A percentile compares a stretch with the other conserved stretches of the same genome.
Conservation (phyloP, 2,888 invertebrate genomes). For the Aphodius sticticus region DNA sequence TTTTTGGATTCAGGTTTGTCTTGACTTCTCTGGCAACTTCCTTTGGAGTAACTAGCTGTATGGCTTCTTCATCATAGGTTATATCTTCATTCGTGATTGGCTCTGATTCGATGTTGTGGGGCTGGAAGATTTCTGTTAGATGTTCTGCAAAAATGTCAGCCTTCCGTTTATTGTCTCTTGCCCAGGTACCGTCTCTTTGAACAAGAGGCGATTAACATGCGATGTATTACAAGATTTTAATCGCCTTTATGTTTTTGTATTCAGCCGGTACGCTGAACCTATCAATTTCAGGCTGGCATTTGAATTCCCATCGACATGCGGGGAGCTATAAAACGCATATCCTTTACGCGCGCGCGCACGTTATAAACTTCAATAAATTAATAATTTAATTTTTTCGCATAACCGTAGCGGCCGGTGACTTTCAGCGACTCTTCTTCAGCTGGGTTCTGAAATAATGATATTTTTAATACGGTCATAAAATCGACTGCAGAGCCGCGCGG, state of each 20-base stretch:
- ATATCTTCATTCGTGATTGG: too few relatives aligned
- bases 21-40: too few relatives aligned
- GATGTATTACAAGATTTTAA: neutral
- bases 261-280: neutral
- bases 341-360: too few relatives aligned
- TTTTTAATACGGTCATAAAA: slow-evolving; percentile 37
- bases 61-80: too few relatives aligned
- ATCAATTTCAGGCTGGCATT: slow-evolving; percentile 4
- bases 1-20: too few relatives aligned
- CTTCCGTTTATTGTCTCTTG: too few relatives aligned
- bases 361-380: neutral
- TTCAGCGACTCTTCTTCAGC: slow-evolving; percentile 4
- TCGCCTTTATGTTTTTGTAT: neutral
- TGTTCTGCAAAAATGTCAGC: too few relatives aligned
- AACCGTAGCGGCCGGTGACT: neutral
- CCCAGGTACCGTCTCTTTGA: too few relatives aligned
- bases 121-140: too few relatives aligned
- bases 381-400: neutral
- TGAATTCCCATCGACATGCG: neutral
- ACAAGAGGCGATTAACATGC: neutral
- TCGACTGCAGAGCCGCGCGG: slow-evolving; percentile 29
- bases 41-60: too few relatives aligned
- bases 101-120: too few relatives aligned
- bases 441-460: slow-evolving; percentile 32
- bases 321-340: neutral